Evolutionary conservation across 1,140 invertebrate genomes (phyloP).

Genomic region (Halictus rubicundus): DNA sequence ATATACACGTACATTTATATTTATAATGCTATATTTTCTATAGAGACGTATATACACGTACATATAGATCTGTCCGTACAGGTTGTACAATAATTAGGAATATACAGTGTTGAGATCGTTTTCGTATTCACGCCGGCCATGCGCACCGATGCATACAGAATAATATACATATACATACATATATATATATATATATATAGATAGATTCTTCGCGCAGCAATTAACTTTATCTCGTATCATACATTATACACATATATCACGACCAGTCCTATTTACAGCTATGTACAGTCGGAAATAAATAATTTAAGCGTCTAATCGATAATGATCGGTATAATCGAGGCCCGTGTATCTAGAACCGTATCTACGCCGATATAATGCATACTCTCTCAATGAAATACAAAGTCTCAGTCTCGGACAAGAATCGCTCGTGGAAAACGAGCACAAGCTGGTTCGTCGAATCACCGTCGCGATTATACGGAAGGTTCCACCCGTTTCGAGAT

Average conservation of each 20-base stretch:
- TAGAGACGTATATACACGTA: background rate
- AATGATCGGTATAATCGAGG: conserved; percentile 18
- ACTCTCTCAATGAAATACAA: conserved; percentile 32
- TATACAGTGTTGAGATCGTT: conserved; percentile 64
- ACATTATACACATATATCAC: conserved; percentile 61
- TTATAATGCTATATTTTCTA: background rate
- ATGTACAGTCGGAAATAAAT: conserved; percentile 74
- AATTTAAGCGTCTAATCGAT: conserved; percentile 55
- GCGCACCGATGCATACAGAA: conserved; percentile 9
- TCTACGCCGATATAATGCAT: background rate
- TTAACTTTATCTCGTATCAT: conserved; percentile 58
- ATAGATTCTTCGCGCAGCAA: conserved; percentile 45
- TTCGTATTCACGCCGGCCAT: conserved; percentile 37
- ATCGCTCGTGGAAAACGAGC: background rate
- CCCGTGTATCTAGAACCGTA: conserved; percentile 15
- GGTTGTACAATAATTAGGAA: conserved; percentile 40
- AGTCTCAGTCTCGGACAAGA: conserved; percentile 14
- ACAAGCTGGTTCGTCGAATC: background rate
- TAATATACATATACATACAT: background rate
- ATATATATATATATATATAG: background rate
- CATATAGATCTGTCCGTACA: conserved; percentile 12
- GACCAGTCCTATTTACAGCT: conserved; percentile 70
- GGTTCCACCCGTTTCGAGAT: background rate
- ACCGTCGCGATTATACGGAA: background rate
- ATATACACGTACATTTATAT: conserved; percentile 38